Conservation (phyloP, 2,797 vertebrate genomes). For the Limnodromus scolopaceus region DNA sequence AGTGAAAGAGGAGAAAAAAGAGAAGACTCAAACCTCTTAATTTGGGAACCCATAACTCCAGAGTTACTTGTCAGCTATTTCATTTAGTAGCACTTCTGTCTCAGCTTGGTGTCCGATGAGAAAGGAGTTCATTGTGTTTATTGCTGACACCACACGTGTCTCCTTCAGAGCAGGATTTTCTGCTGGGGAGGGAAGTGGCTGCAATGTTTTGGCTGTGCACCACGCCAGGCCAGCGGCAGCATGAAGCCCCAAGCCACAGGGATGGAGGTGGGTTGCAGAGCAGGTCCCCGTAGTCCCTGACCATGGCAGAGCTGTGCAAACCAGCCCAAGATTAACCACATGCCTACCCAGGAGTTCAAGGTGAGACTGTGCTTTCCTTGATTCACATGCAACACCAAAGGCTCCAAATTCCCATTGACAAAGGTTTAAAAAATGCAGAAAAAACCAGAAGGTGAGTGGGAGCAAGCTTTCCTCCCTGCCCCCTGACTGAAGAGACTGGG, state of each 20-base stretch:
- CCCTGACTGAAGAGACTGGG: neutral
- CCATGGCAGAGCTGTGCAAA: neutral
- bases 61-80: neutral
- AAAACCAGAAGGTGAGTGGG: neutral
- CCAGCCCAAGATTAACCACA: neutral
- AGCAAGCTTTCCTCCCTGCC: neutral
- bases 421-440: neutral
- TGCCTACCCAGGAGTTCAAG: neutral
- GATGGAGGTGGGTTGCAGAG: neutral
- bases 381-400: neutral
- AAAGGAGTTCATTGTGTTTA: neutral
- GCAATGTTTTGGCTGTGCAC: neutral
- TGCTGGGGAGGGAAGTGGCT: neutral
- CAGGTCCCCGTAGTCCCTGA: accelerated
- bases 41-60: neutral
- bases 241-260: neutral
- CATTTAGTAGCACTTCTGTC: neutral
- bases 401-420: neutral
- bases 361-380: neutral
- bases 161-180: neutral
- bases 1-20: neutral
- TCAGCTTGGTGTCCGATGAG: neutral
- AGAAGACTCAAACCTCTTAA: neutral
- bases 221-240: neutral
- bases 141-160: accelerated